These are phyloP conservation scores for Eira barbara DNA, from an alignment of 2,113 vertebrate species.

Conservation along the genomic window DNA sequence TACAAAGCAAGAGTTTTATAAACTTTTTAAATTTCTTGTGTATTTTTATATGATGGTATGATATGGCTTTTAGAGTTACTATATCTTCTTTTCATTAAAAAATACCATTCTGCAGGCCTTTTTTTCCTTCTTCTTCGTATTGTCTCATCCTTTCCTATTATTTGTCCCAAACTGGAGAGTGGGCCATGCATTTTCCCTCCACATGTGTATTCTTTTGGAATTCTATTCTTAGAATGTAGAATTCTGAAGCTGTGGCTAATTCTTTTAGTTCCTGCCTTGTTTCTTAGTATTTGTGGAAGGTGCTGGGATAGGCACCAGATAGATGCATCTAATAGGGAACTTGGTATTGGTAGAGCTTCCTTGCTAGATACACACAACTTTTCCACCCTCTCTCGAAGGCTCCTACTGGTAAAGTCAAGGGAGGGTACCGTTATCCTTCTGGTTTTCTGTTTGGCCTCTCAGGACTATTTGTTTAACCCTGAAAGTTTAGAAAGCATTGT, in stretches of 20 bases:
- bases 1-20: neutral
- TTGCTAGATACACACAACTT: neutral
- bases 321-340: neutral
- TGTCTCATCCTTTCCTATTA: neutral
- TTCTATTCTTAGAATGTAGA: neutral
- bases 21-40: neutral
- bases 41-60: neutral
- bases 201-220: neutral
- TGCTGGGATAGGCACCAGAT: neutral
- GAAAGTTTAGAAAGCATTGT: neutral
- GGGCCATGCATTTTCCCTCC: neutral
- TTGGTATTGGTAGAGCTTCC: neutral
- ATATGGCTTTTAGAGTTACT: neutral
- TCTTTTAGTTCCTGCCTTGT: neutral
- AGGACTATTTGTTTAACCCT: neutral
- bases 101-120: neutral
- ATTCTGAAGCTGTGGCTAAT: neutral
- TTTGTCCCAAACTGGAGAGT: neutral
- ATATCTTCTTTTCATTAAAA: neutral
- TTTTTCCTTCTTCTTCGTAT: neutral
- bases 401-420: neutral
- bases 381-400: neutral
- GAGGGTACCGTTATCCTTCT: neutral
- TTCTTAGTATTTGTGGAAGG: neutral
- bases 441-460: neutral